phyloP scores from a whole-genome alignment of 2,113 vertebrate genomes.

The Heteronetta atricapilla region DNA sequence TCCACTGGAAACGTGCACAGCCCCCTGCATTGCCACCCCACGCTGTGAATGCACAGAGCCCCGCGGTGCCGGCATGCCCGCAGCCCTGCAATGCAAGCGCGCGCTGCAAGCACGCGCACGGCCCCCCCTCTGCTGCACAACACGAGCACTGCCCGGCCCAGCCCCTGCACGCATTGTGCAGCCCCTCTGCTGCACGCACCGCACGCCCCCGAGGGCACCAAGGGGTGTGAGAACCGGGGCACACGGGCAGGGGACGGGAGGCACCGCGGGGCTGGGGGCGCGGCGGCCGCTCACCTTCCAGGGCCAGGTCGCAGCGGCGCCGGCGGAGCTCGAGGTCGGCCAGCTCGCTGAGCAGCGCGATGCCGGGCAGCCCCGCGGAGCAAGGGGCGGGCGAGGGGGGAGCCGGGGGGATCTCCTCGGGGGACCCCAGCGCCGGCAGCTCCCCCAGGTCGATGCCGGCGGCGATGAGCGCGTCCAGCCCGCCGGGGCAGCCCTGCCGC shows the following conservation, averaged over 20 bases:
- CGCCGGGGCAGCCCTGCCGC: constrained; percentile 43
- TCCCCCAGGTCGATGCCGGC: constrained; percentile 86
- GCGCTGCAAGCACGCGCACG: rapidly evolving
- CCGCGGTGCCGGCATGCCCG: neutral
- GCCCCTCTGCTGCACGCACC: neutral
- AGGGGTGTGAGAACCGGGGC: neutral
- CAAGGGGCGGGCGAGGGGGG: constrained; percentile 10
- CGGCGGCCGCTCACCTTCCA: neutral
- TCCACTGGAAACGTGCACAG: neutral
- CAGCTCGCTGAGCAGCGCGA: constrained; percentile 93
- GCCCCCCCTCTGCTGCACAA: neutral
- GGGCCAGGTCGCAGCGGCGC: constrained; percentile 28
- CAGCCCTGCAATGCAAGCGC: neutral
- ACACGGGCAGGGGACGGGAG: neutral
- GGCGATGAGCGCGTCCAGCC: constrained; percentile 90
- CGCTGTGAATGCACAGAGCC: neutral
- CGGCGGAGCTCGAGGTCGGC: constrained; percentile 88
- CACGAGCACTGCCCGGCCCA: rapidly evolving
- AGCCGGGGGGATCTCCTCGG: neutral
- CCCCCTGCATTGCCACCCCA: neutral
- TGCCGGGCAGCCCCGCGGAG: constrained; percentile 83
- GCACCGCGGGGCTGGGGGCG: neutral
- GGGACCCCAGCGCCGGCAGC: constrained; percentile 68
- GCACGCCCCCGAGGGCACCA: too few relatives aligned
- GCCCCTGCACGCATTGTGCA: rapidly evolving